Conservation (phyloP, 2,797 vertebrate genomes). For the Rhinichthys osculus region DNA sequence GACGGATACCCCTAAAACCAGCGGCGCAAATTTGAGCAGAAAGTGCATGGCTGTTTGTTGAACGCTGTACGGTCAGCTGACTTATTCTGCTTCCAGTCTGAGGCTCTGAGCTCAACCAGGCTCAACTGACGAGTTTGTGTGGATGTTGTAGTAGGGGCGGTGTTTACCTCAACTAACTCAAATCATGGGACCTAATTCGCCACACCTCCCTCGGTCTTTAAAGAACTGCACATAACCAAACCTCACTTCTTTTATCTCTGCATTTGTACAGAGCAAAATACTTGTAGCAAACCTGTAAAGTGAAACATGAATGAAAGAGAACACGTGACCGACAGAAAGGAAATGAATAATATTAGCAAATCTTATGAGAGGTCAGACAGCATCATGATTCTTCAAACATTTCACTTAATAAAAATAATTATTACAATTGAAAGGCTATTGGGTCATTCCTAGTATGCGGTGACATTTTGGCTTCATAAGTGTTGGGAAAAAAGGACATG, state of each 20-base stretch:
- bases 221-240: background rate
- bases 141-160: background rate
- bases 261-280: background rate
- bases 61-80: slow-evolving; percentile 35
- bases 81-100: background rate
- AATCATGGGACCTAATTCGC: background rate
- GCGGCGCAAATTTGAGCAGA: background rate
- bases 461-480: too few relatives aligned
- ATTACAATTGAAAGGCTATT: too few relatives aligned
- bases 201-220: background rate
- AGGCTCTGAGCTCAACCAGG: background rate
- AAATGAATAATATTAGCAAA: background rate
- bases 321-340: background rate
- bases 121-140: too few relatives aligned
- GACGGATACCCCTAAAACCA: slow-evolving; percentile 29
- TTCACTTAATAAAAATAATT: background rate
- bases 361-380: background rate
- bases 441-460: too few relatives aligned
- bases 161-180: background rate
- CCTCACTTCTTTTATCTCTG: background rate
- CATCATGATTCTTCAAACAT: background rate
- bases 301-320: background rate
- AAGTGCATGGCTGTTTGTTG: background rate
- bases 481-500: too few relatives aligned
- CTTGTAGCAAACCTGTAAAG: background rate